Percentiles rank a stretch among this genome's conserved stretches.
Evolutionary conservation across 2,113 vertebrate species (phyloP).

Genomic region (Cheirogaleus medius): DNA sequence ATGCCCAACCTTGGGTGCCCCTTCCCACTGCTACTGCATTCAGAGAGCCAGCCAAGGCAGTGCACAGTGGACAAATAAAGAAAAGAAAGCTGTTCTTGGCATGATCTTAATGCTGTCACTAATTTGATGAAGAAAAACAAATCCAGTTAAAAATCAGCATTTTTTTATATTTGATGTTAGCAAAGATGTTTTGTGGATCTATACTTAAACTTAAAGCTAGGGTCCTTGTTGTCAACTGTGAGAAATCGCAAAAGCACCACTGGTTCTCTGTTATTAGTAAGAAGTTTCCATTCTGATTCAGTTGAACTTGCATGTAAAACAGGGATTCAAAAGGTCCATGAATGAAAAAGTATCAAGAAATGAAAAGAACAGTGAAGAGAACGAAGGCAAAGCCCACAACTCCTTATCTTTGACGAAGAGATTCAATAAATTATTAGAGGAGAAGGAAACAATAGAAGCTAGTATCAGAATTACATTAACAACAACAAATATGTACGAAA

Average conservation of each 20-base stretch:
- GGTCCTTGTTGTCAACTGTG: neutral
- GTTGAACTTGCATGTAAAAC: neutral
- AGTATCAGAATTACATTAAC: neutral
- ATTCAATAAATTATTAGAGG: neutral
- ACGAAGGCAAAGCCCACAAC: neutral
- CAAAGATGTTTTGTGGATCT: neutral
- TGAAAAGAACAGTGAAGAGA: neutral
- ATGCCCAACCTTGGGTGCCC: neutral
- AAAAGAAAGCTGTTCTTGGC: neutral
- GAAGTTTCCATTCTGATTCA: neutral
- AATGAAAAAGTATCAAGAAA: neutral
- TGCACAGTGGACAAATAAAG: neutral
- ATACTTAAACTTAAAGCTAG: neutral
- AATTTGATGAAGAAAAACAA: neutral
- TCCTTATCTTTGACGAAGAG: neutral
- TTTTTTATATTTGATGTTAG: neutral
- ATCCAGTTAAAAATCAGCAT: neutral
- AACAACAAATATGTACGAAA: neutral
- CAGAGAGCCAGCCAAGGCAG: neutral
- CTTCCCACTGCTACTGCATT: neutral
- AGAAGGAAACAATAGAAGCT: neutral
- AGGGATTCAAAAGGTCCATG: neutral
- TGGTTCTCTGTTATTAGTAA: neutral
- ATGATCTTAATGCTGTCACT: neutral
- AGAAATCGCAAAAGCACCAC: neutral